These are phyloP conservation scores for Gadopsis marmoratus DNA, from an alignment of 2,797 vertebrate species.

Conservation along the genomic window DNA sequence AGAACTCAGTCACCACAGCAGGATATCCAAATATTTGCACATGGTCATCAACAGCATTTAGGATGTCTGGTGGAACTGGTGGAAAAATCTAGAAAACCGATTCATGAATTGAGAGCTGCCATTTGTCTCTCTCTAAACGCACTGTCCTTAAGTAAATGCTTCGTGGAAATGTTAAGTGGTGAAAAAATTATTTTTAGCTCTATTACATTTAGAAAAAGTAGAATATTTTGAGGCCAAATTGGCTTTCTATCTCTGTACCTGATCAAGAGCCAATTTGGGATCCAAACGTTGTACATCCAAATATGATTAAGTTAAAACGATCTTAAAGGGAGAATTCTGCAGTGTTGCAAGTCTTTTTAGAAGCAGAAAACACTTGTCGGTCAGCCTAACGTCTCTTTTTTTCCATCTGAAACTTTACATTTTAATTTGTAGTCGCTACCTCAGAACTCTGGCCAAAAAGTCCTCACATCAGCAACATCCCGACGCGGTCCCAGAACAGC, in stretches of 20 bases:
- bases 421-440: constrained; percentile 2
- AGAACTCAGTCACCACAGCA: constrained; percentile 16
- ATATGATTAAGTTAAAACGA: not conserved
- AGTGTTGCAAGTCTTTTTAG: not conserved
- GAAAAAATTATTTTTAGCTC: not conserved
- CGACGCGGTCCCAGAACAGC: constrained; percentile 36
- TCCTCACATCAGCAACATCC: constrained; percentile 28
- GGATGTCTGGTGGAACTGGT: constrained; percentile 7
- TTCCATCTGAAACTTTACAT: not conserved
- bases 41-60: constrained; percentile 12
- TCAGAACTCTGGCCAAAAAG: constrained; percentile 9
- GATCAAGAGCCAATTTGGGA: not conserved
- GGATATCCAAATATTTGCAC: constrained; percentile 40
- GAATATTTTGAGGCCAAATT: not conserved
- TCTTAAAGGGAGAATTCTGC: not conserved
- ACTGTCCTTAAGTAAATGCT: constrained; percentile 16
- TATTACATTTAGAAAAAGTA: not conserved
- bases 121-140: constrained; percentile 16
- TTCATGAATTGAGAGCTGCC: constrained; percentile 13
- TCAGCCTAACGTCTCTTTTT: not conserved
- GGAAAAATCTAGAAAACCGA: constrained; percentile 38
- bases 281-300: not conserved
- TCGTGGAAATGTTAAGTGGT: constrained; percentile 29
- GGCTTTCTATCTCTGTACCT: not conserved
- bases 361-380: not conserved